Conservation (phyloP, 2,888 invertebrate species). For the Ferdinandea cuprea region DNA sequence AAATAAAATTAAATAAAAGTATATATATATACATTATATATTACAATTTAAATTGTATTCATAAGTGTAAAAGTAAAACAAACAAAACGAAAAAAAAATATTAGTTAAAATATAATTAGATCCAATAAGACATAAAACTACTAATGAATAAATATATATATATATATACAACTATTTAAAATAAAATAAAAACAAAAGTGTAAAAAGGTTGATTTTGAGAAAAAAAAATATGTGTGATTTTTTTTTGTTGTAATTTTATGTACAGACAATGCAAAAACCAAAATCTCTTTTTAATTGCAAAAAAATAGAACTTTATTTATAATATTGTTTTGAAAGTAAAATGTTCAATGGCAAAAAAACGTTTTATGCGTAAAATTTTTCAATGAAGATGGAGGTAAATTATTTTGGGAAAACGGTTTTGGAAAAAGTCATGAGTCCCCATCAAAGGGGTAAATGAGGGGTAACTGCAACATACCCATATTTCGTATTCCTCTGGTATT, state of each 20-base stretch:
- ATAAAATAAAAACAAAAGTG: constrained; percentile 38
- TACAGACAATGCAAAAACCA: constrained; percentile 63
- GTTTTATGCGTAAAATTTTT: too few relatives aligned
- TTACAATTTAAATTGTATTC: constrained; percentile 71
- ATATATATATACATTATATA: constrained; percentile 75
- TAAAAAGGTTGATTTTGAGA: constrained; percentile 51
- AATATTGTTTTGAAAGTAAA: not conserved
- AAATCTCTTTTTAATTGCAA: constrained; percentile 19
- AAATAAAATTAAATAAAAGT: constrained; percentile 69
- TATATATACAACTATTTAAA: constrained; percentile 58
- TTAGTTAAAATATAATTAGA: constrained; percentile 74
- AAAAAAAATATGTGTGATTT: constrained; percentile 48
- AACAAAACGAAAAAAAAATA: constrained; percentile 66
- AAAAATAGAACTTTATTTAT: not conserved
- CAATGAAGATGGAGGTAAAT: too few relatives aligned
- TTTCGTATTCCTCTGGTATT: too few relatives aligned
- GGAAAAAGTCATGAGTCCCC: too few relatives aligned
- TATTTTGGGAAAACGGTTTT: too few relatives aligned
- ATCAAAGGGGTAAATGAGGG: too few relatives aligned
- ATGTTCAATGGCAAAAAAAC: too few relatives aligned
- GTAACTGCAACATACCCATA: too few relatives aligned
- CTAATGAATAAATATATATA: constrained; percentile 55
- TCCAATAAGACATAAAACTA: constrained; percentile 70
- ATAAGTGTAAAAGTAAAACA: constrained; percentile 76
- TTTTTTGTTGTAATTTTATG: constrained; percentile 32